Conservation (phyloP, 2,888 invertebrate species). For the Sialis fuliginosa region DNA sequence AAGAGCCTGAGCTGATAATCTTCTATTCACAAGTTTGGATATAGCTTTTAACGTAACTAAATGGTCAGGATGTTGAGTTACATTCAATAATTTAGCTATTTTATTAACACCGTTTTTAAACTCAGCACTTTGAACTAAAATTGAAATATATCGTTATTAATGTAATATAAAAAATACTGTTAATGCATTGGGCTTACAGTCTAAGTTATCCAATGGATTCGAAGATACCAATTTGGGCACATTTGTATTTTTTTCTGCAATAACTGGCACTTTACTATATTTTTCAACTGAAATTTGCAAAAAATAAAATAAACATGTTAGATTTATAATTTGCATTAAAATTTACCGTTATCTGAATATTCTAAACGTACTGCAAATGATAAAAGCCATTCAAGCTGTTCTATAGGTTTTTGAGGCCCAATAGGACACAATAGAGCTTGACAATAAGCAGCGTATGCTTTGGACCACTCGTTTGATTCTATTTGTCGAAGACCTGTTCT, state of each 20-base stretch:
- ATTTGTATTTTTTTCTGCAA: constrained; percentile 36
- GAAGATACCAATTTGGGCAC: constrained; percentile 58
- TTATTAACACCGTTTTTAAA: constrained; percentile 68
- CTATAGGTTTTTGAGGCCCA: constrained; percentile 32
- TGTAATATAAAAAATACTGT: neutral
- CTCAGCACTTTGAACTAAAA: constrained; percentile 61
- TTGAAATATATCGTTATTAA: constrained; percentile 5
- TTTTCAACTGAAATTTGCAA: constrained; percentile 40
- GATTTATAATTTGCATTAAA: neutral
- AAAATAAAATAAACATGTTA: constrained; percentile 7
- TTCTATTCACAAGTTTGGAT: constrained; percentile 37
- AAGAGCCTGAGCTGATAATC: constrained; percentile 38
- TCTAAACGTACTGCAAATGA: constrained; percentile 70
- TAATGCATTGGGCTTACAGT: constrained; percentile 47
- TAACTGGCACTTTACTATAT: constrained; percentile 47
- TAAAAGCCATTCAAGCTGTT: constrained; percentile 72
- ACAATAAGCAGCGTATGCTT: constrained; percentile 55
- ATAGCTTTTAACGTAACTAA: constrained; percentile 54
- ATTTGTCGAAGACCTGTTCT: constrained; percentile 54
- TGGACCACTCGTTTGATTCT: constrained; percentile 47
- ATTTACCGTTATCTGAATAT: constrained; percentile 59
- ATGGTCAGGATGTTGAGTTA: constrained; percentile 67
- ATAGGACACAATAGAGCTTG: constrained; percentile 58
- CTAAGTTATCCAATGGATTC: constrained; percentile 70
- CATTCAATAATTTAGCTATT: constrained; percentile 60